A percentile compares a stretch with the other conserved stretches of the same genome.
These are phyloP conservation scores for Ictalurus punctatus DNA, from an alignment of 2,113 vertebrate genomes.

Conservation along the genomic window DNA sequence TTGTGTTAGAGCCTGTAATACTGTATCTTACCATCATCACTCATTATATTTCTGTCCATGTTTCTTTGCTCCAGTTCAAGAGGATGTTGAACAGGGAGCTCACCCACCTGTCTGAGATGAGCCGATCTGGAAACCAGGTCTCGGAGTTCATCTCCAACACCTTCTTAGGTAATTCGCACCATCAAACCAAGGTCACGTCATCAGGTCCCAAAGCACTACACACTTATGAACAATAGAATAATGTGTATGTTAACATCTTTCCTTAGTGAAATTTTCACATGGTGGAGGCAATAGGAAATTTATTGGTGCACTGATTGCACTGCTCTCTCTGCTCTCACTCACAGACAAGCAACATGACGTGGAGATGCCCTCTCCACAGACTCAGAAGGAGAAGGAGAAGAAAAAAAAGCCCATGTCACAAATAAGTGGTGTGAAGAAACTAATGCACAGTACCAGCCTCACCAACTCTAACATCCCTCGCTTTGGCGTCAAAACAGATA, in stretches of 20 bases:
- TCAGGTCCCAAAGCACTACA: not conserved
- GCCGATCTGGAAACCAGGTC: slow-evolving; percentile 82
- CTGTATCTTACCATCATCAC: not conserved
- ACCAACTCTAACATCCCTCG: slow-evolving; percentile 84
- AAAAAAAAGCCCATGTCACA: slow-evolving; percentile 86
- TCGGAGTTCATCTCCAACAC: slow-evolving; percentile 81
- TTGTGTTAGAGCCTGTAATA: not conserved
- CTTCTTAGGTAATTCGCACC: slow-evolving; percentile 71
- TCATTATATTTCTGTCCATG: slow-evolving; percentile 1
- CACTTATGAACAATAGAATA: not conserved
- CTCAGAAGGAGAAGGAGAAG: slow-evolving; percentile 85
- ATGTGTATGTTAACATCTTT: not conserved
- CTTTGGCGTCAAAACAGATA: slow-evolving; percentile 86
- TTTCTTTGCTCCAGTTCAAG: slow-evolving; percentile 74
- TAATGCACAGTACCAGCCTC: slow-evolving; percentile 83
- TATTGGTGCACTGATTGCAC: slow-evolving; percentile 5
- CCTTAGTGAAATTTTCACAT: not conserved
- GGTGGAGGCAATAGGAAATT: not conserved
- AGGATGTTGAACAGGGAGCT: slow-evolving; percentile 82
- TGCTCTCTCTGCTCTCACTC: slow-evolving; percentile 18
- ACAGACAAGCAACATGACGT: slow-evolving; percentile 87
- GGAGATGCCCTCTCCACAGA: slow-evolving; percentile 79
- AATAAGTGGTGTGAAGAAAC: slow-evolving; percentile 85
- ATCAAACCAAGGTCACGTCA: too few relatives aligned
- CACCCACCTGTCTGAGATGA: slow-evolving; percentile 79